Evolutionary conservation across 2,113 vertebrate species (phyloP).

Genomic region (Pterocles orientalis): DNA sequence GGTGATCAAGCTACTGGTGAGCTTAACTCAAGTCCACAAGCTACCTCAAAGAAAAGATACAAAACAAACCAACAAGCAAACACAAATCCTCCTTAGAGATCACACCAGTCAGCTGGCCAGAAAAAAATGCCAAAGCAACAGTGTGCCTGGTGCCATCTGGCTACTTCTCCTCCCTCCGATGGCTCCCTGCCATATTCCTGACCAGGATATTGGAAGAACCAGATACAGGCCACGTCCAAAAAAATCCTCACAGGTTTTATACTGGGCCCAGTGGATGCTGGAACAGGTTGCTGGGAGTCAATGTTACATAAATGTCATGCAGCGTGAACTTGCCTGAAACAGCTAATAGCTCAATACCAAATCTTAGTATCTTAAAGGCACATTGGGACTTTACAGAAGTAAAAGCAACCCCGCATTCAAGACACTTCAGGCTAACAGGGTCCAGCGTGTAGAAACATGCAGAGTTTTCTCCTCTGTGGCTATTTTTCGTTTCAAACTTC

Average conservation of each 20-base stretch:
- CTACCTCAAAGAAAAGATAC: conserved; percentile 32
- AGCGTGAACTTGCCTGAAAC: conserved; percentile 11
- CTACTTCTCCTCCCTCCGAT: conserved; percentile 14
- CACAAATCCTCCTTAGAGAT: conserved; percentile 52
- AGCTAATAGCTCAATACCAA: not conserved
- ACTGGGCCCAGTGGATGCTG: conserved; percentile 25
- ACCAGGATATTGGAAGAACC: conserved; percentile 66
- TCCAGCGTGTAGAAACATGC: not conserved
- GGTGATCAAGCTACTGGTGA: not conserved
- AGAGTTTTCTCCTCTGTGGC: not conserved
- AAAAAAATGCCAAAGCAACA: conserved; percentile 71
- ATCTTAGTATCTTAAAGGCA: not conserved
- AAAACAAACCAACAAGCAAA: conserved; percentile 56
- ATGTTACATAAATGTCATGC: conserved; percentile 42
- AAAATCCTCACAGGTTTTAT: conserved; percentile 45
- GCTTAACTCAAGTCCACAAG: not conserved
- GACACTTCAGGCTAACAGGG: not conserved
- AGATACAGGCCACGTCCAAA: conserved; percentile 51
- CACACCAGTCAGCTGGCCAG: conserved; percentile 32
- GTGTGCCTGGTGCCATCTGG: conserved; percentile 60
- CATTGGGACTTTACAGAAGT: not conserved
- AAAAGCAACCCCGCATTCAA: not conserved
- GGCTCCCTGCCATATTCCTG: conserved; percentile 58
- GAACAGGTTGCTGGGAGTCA: conserved; percentile 43
- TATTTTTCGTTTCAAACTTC: conserved; percentile 5